These are phyloP conservation scores for Arenaria interpres DNA, from an alignment of 2,113 vertebrate species.

Conservation along the genomic window DNA sequence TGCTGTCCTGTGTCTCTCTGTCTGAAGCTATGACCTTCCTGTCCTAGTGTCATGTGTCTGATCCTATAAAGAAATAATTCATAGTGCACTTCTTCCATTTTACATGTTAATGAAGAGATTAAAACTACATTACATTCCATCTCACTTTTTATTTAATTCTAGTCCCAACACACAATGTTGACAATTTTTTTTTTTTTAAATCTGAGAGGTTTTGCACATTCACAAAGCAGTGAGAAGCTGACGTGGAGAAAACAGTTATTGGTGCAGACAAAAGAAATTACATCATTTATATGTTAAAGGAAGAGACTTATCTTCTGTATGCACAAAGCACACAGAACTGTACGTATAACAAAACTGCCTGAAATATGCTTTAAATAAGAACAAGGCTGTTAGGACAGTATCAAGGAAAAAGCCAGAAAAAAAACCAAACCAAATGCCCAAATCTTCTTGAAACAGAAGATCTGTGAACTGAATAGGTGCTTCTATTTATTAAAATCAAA, in stretches of 20 bases:
- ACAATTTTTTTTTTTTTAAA: not conserved
- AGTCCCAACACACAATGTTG: not conserved
- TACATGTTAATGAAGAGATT: not conserved
- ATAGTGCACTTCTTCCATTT: not conserved
- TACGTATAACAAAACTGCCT: not conserved
- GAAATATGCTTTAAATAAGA: not conserved
- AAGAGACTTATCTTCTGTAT: not conserved
- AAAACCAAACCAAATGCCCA: not conserved
- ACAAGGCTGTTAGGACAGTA: not conserved
- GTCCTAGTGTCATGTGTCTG: conserved; percentile 26
- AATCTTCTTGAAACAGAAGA: not conserved
- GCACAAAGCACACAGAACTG: not conserved
- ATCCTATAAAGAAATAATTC: conserved; percentile 28
- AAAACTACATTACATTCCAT: not conserved
- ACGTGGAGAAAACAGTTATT: not conserved
- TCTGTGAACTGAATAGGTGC: not conserved
- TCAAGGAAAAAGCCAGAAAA: not conserved
- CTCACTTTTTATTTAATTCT: not conserved
- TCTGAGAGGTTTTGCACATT: not conserved
- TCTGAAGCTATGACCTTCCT: conserved; percentile 53
- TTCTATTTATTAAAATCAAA: not conserved
- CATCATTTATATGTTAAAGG: not conserved
- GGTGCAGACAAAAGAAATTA: not conserved
- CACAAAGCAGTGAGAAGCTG: not conserved
- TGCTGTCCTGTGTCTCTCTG: conserved; percentile 6